Percentiles rank a stretch among this genome's conserved stretches.
phyloP scores from a whole-genome alignment of 2,888 invertebrate species.

The Tethea ocularis region DNA sequence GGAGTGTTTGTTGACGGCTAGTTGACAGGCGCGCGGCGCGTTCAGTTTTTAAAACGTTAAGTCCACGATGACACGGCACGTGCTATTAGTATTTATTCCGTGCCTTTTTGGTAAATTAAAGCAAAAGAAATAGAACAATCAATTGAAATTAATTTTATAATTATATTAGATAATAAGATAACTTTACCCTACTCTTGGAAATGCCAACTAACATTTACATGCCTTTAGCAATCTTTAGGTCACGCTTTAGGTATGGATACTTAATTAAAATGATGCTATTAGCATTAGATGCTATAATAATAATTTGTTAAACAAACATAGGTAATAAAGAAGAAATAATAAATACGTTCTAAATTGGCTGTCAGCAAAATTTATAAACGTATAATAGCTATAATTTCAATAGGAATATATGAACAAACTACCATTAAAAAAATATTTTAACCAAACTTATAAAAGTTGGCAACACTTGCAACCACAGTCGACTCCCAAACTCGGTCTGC shows the following conservation, averaged over 20 bases:
- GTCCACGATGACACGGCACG: constrained; percentile 62
- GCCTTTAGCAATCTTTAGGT: no score
- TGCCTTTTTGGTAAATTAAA: not conserved
- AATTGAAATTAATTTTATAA: no score
- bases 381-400: not conserved
- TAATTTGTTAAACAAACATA: no score
- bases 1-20: constrained; percentile 49
- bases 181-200: no score
- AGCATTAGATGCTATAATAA: no score
- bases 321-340: no score
- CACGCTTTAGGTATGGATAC: no score
- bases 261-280: no score
- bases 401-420: constrained; percentile 3
- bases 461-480: constrained; percentile 30
- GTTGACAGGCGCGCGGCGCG: constrained; percentile 54
- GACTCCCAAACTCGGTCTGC: constrained; percentile 30
- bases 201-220: no score
- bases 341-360: no score
- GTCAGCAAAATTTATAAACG: no score
- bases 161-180: no score
- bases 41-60: constrained; percentile 47
- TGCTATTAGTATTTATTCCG: constrained; percentile 35
- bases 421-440: constrained; percentile 24
- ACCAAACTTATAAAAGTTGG: constrained; percentile 1
- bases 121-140: not conserved